Evolutionary conservation across 1,140 invertebrate species (phyloP), one percentile per base, ranked within the genome.

Genomic region (Stratiolaelaps scimitus): DNA sequence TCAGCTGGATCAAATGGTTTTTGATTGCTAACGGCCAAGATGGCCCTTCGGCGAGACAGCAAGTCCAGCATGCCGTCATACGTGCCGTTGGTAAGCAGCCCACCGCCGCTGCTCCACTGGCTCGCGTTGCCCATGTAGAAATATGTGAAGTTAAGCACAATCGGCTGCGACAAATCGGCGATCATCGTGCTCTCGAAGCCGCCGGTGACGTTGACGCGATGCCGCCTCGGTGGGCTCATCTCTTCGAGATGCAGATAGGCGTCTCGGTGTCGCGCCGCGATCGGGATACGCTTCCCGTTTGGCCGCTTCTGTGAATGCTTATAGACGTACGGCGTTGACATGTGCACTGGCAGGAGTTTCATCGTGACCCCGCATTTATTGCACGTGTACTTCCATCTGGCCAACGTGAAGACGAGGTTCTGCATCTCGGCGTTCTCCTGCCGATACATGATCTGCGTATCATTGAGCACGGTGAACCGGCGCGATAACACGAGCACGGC

Each of bases 1-100:
- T 48, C 47, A 15, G 47, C 47, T 28, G 47, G 47, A 48, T 48
- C 47, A 28, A 48, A 48, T 48, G 47, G 47, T 48, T 48, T 48
- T 28, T 48, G 47, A 15, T 48, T 48, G 47, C 47, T 48, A 6
- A 48, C 15, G 15, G 19, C 47, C 19, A 48, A 15, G 26, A 48
- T 48, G 5, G 47, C 47, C 15, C 4, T 20, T 7, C 47, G 47
- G 4, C 26, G 19, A 7, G 4, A 28, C 26, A 48, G 19, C 4
- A 48, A 15, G 26, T 48, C 47, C 19, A 48, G 15, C 47, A 48
- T 48, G 19, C 47, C 47, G 15, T 48, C 47, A 15, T 48, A 48
- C 26, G 47, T 48, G 4, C 47, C 47, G 15, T 48, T 48, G 19
- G 15, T 48, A 7, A 48, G 19, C 19, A 15, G 4, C 4, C 47